Conservation (phyloP, 1,140 invertebrate species). For the Leptinotarsa undecemlineata region DNA sequence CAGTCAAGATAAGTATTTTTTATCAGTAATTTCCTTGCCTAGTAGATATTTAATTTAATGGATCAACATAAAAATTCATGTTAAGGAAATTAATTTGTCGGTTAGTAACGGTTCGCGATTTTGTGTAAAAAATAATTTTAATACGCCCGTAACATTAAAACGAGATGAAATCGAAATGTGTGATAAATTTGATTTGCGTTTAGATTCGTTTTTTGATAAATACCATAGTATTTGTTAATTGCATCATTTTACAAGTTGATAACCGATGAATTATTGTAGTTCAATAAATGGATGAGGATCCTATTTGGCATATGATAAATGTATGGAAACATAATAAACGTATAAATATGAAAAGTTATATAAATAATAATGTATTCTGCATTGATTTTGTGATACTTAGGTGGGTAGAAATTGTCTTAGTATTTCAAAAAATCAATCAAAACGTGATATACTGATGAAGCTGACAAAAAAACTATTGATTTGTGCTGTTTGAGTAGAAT, state of each 20-base stretch:
- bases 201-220: not conserved
- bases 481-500: no score
- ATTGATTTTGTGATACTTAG: not conserved
- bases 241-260: not conserved
- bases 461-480: no score
- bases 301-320: no score
- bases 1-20: not conserved
- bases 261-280: not conserved
- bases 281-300: not conserved
- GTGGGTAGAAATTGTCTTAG: no score
- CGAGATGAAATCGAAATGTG: not conserved
- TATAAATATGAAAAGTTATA: not conserved
- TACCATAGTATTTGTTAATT: not conserved
- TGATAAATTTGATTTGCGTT: not conserved
- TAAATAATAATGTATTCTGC: not conserved
- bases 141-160: not conserved
- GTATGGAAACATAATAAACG: not conserved
- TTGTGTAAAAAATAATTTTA: not conserved
- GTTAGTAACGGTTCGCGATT: not conserved
- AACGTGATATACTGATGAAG: no score
- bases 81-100: not conserved
- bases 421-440: no score
- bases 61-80: not conserved
- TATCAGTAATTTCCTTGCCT: not conserved
- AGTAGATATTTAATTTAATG: not conserved